Evolutionary conservation across 2,113 vertebrate species (phyloP), one percentile per base, ranked within the genome.

Genomic region (Falcunculus frontatus): DNA sequence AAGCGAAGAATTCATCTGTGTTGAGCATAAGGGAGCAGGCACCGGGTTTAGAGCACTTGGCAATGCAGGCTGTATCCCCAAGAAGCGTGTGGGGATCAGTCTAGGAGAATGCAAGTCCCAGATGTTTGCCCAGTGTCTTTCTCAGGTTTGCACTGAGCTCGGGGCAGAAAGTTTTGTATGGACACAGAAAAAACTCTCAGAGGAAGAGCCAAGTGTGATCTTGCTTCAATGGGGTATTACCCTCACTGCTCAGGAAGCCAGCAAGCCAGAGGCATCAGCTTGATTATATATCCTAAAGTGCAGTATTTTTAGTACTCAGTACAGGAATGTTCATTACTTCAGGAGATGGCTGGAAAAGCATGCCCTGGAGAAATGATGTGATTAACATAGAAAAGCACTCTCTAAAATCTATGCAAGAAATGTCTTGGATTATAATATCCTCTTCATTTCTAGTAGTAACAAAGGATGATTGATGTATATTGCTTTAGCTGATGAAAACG

Each of bases 301-400:
- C 41, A 82, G 60, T 81, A 81, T 84, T 95, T 87, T 95, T 69
- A 84, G 76, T 75, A 65, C 74, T 72, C 35, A 49, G 1, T 42
- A 76, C 41, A 93, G 72, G 65, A 93, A 87, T n/a, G n/a, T 84
- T 96, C 95, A 87, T 87, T 96, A 93, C 81, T 95, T 89, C 57
- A 77, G 53, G 73, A 94, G 73, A 81, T 42, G 25, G 68, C 29
- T 95, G 29, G 81, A 81, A 92, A 92, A 90, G 73, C 33, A 69
- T 62, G 77, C 73, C 93, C 88, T 35, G 21, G 76, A 95, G 96
- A 92, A 93, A 78, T 1, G 1, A 12, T 62, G 44, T 93, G 88
- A 93, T 95, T 95, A 97, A 92, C 95, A 84, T 14, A 92, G 69
- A 93, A 90, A 95, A 94, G 86, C 64, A 90, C 80, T 92, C 84